These are phyloP conservation scores for Tapirus indicus DNA, from an alignment of 2,797 vertebrate species.

Conservation along the genomic window DNA sequence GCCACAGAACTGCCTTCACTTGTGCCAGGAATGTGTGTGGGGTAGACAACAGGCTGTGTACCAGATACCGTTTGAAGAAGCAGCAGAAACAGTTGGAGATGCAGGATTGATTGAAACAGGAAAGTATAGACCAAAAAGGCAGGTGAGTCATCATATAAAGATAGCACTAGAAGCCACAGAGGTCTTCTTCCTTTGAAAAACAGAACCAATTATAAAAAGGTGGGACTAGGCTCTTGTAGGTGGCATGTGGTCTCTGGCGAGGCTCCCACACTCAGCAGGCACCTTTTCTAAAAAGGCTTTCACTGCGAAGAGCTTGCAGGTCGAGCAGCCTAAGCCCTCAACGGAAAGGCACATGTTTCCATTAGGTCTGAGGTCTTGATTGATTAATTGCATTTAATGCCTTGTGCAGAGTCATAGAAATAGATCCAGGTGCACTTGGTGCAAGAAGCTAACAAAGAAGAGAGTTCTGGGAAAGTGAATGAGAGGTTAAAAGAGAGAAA, in stretches of 20 bases:
- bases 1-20: background rate
- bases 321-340: background rate
- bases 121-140: conserved; percentile 23
- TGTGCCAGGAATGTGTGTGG: background rate
- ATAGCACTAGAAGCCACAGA: conserved; percentile 43
- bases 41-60: background rate
- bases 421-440: background rate
- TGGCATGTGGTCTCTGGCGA: background rate
- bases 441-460: background rate
- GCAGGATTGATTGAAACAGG: conserved; percentile 8
- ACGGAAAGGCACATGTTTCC: background rate
- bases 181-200: conserved; percentile 54
- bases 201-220: conserved; percentile 40
- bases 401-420: background rate
- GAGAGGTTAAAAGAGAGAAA: background rate
- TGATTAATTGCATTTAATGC: background rate
- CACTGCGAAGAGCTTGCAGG: background rate
- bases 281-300: conserved; percentile 64
- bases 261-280: conserved; percentile 20
- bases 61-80: background rate
- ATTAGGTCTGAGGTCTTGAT: background rate
- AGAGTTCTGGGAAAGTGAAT: background rate
- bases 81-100: conserved; percentile 43
- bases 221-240: conserved; percentile 27
- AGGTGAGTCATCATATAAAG: conserved; percentile 76